Conservation (phyloP, 2,888 invertebrate genomes). For the Tuberolachnus salignus region DNA sequence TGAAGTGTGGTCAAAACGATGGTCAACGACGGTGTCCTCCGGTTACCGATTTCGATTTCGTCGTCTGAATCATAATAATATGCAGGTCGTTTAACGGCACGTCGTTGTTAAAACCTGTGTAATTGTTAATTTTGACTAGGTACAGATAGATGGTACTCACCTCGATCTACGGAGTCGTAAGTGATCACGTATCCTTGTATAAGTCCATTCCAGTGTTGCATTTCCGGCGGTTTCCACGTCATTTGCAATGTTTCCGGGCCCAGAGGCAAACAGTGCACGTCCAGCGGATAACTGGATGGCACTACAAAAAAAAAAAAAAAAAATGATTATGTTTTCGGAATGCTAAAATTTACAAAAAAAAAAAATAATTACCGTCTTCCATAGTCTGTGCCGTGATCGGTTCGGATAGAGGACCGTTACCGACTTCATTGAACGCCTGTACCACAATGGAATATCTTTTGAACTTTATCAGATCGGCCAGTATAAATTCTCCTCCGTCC, state of each 20-base stretch:
- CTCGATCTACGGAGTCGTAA: slow-evolving; percentile 64
- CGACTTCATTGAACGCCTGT: slow-evolving; percentile 77
- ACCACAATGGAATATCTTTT: slow-evolving; percentile 74
- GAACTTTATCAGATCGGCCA: slow-evolving; percentile 71
- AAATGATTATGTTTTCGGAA: not conserved
- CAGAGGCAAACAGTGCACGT: slow-evolving; percentile 75
- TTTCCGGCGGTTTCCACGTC: slow-evolving; percentile 80
- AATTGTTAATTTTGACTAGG: not conserved
- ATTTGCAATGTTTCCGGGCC: slow-evolving; percentile 79
- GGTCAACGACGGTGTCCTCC: slow-evolving; percentile 74
- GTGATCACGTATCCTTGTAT: slow-evolving; percentile 77
- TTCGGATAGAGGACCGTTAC: slow-evolving; percentile 74
- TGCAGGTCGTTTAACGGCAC: not conserved
- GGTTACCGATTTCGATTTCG: slow-evolving; percentile 60
- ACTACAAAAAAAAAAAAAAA: slow-evolving; percentile 65
- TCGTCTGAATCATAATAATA: slow-evolving; percentile 55
- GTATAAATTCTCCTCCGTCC: slow-evolving; percentile 70
- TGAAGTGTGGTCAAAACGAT: slow-evolving; percentile 74
- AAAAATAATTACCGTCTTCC: slow-evolving; percentile 73
- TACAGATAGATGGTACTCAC: slow-evolving; percentile 54
- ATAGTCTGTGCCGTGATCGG: slow-evolving; percentile 73
- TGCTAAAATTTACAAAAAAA: not conserved
- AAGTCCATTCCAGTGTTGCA: slow-evolving; percentile 75
- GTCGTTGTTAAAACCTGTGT: not conserved
- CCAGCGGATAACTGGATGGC: slow-evolving; percentile 79